A percentile compares a stretch with the other conserved stretches of the same genome.
Evolutionary conservation across 2,888 invertebrate species (phyloP).

Genomic region (Neocrepidodera transversa): DNA sequence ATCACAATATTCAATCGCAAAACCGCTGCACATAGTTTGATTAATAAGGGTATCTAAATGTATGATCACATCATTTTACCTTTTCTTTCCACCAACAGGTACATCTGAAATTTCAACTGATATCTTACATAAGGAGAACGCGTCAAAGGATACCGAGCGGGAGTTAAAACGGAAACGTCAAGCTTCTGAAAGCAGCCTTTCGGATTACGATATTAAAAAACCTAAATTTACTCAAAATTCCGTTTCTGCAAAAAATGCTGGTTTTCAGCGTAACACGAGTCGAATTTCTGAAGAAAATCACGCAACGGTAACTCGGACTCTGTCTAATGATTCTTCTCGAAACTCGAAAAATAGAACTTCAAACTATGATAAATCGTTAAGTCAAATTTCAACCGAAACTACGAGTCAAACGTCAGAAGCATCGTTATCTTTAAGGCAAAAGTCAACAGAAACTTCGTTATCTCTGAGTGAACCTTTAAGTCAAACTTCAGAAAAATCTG

Average conservation of each 20-base stretch:
- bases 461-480: background rate
- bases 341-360: background rate
- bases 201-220: constrained; percentile 46
- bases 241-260: constrained; percentile 2
- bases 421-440: constrained; percentile 17
- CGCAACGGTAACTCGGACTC: background rate
- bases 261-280: background rate
- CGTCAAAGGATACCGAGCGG: constrained; percentile 5
- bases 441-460: background rate
- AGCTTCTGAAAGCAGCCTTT: constrained; percentile 51
- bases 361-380: background rate
- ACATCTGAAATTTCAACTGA: constrained; percentile 15
- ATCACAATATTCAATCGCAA: no score
- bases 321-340: background rate
- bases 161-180: constrained; percentile 42
- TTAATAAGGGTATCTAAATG: background rate
- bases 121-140: constrained; percentile 2
- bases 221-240: constrained; percentile 25
- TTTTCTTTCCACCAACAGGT: constrained; percentile 24
- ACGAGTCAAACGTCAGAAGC: constrained; percentile 12
- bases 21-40: background rate
- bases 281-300: background rate
- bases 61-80: background rate
- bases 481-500: constrained; percentile 1
- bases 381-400: constrained; percentile 16